Evolutionary conservation across 2,797 vertebrate genomes (phyloP).

Genomic region (Enteromius mattozi): DNA sequence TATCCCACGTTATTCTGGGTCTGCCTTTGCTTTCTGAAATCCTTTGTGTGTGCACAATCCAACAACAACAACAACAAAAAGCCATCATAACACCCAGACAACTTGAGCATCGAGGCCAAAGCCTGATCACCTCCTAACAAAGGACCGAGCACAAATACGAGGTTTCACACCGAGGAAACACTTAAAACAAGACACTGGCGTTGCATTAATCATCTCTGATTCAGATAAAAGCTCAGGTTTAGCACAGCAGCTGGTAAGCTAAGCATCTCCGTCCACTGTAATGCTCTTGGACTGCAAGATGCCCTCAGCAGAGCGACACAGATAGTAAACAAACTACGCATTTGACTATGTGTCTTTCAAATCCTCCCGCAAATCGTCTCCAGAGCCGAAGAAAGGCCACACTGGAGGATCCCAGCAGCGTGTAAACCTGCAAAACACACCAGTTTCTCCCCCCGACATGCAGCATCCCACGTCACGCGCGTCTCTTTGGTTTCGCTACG

Average conservation of each 20-base stretch:
- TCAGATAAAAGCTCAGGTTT: background rate
- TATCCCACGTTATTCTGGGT: background rate
- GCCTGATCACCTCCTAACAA: constrained; percentile 24
- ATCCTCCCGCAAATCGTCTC: background rate
- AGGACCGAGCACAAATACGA: background rate
- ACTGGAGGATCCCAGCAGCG: background rate
- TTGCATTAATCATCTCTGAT: background rate
- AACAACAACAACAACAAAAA: constrained; percentile 10
- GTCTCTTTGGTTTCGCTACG: background rate
- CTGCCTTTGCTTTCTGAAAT: background rate
- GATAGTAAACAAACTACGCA: background rate
- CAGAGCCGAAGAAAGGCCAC: constrained; percentile 9
- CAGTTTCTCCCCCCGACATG: background rate
- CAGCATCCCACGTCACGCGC: constrained; percentile 25
- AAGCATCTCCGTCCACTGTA: constrained; percentile 3
- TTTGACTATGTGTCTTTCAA: background rate
- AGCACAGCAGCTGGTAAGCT: constrained; percentile 19
- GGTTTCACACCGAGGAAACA: background rate
- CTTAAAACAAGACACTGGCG: background rate
- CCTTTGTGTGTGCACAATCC: background rate
- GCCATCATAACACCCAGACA: background rate
- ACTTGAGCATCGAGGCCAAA: background rate
- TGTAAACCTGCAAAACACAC: constrained; percentile 18
- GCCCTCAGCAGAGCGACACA: background rate
- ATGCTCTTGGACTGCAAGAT: background rate